These are phyloP conservation scores for Apostichopus leukothele DNA, from an alignment of 53 echinoderm and acorn worm species.

Conservation along the genomic window DNA sequence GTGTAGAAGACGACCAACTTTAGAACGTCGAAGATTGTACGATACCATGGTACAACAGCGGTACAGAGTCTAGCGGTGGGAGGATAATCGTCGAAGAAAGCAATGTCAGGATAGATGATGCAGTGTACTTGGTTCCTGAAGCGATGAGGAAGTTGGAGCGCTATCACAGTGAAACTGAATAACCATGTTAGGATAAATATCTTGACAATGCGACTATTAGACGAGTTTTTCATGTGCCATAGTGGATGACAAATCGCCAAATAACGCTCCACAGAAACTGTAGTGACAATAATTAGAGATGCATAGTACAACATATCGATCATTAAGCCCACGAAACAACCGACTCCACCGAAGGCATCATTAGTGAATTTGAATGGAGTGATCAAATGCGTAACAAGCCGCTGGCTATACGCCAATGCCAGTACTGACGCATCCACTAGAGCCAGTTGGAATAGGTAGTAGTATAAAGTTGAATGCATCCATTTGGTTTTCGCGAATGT, in stretches of 20 bases:
- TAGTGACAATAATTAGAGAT: background rate
- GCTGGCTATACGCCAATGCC: background rate
- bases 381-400: background rate
- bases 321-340: background rate
- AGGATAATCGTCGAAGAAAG: background rate
- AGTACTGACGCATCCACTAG: background rate
- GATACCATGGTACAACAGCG: background rate
- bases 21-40: background rate
- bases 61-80: background rate
- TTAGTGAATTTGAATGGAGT: constrained; percentile 1
- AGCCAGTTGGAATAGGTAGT: background rate
- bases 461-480: background rate
- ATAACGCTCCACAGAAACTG: constrained; percentile 18
- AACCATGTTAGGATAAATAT: background rate
- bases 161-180: background rate
- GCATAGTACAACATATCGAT: constrained; percentile 24
- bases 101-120: background rate
- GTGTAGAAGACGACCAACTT: background rate
- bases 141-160: background rate
- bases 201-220: background rate
- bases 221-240: background rate
- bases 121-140: background rate
- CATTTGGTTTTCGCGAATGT: background rate
- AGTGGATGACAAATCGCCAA: constrained; percentile 25
- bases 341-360: background rate